Percentiles rank a stretch among this genome's conserved stretches.
Conservation (phyloP, 1,140 invertebrate species). For the Uloborus diversus region DNA sequence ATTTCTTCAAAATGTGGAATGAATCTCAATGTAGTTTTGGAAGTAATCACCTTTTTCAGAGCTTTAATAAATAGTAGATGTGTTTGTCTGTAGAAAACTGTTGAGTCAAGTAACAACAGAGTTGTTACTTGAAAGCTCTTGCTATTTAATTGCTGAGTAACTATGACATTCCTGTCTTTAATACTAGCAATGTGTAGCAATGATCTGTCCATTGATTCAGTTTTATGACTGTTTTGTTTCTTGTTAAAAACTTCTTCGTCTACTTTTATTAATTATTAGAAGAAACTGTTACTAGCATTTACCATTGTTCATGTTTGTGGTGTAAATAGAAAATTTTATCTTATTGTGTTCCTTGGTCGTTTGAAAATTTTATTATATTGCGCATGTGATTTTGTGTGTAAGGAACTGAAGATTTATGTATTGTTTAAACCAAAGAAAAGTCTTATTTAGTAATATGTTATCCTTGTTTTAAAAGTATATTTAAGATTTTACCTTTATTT, state of each 20-base stretch:
- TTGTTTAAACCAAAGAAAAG: too few species aligned
- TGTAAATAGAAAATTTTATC: conserved; percentile 10
- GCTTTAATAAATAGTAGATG: neutral
- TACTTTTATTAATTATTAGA: conserved; percentile 11
- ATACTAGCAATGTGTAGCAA: neutral
- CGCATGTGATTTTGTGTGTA: neutral
- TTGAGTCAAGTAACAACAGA: neutral
- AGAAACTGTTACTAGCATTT: conserved; percentile 1
- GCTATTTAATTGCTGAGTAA: neutral
- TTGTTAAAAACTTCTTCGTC: conserved; percentile 5
- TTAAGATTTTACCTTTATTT: too few species aligned
- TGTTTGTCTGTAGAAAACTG: neutral
- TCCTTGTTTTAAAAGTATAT: too few species aligned
- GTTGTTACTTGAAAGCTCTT: too few species aligned
- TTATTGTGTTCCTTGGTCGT: conserved; percentile 21
- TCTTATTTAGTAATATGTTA: too few species aligned
- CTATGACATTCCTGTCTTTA: neutral
- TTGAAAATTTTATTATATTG: conserved; percentile 10
- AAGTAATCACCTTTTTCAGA: neutral
- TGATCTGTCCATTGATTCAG: neutral
- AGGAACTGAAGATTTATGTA: too few species aligned
- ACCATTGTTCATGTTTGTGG: conserved; percentile 4
- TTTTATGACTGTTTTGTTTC: neutral
- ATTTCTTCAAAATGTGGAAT: neutral
- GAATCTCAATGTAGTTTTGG: neutral